Evolutionary conservation across 2,888 invertebrate genomes (phyloP), one percentile per base, ranked within the genome.

Genomic region (Tinea pellionella): DNA sequence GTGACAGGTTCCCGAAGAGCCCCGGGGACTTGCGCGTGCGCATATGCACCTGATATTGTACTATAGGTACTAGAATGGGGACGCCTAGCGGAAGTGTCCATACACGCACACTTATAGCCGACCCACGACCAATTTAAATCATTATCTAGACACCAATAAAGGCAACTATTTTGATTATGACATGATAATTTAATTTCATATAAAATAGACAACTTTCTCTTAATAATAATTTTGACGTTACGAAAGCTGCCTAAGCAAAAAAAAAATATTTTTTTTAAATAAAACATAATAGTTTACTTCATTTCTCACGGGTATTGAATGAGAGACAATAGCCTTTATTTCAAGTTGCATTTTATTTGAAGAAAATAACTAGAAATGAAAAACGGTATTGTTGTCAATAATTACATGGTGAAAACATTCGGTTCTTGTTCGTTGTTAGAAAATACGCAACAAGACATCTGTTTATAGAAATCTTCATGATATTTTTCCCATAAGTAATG

Each of bases 1-100:
- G 68, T 68, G 76, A 80, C 85, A 77, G 80, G 85, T 84, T 85
- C 80, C 77, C 75, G 18, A 8, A 65, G 63, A 67, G 72, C 63
- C 73, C 75, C 75, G 77, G 75, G 76, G 67, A 62, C 59, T 65
- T 63, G 74, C 72, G 74, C 72, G 74, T 73, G 76, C 57, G 60
- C 60, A 24, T 57, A 32, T 75, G 71, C 75, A 71, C 68, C 69
- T 71, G 67, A 64, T 69, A 30, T n/a, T 24, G 6, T 24, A 3
- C 37, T 37, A 37, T 9, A n/a, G 37, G 37, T 37, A 37, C 37
- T 24, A 37, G n/a, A 86, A 77, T 71, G 80, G 75, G 86, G 84
- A 72, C 85, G 71, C 61, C 70, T 69, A 72, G 72, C 76, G 78
- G 76, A 78, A 71, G 69, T 69, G 15, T 2, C 47, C 47, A 9